phyloP scores from a whole-genome alignment of 2,113 vertebrate genomes.

The Poeciliopsis occidentalis region DNA sequence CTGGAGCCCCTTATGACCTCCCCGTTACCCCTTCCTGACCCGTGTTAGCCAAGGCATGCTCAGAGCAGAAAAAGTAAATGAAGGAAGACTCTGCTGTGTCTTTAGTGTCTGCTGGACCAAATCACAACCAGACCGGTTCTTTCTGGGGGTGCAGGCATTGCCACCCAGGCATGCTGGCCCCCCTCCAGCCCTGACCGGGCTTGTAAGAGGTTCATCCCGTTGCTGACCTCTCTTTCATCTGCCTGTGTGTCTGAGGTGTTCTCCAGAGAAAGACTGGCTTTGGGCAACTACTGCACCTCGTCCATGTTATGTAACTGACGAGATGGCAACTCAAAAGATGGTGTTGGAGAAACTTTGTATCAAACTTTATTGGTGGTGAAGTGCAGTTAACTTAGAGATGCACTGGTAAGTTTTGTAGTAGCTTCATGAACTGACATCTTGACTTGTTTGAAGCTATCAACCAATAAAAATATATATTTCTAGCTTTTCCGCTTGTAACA shows the following conservation, averaged over 20 bases:
- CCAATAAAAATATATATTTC: too few relatives aligned
- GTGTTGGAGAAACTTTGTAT: background rate
- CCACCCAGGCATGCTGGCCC: slow-evolving; percentile 73
- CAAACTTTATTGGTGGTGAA: background rate
- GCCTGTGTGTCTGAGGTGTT: slow-evolving; percentile 38
- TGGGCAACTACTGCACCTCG: background rate
- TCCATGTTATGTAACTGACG: background rate
- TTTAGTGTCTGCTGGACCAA: slow-evolving; percentile 64
- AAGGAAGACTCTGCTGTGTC: slow-evolving; percentile 61
- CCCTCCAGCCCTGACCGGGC: slow-evolving; percentile 32
- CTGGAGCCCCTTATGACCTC: slow-evolving; percentile 77
- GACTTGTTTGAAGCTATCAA: too few relatives aligned
- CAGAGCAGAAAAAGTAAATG: slow-evolving; percentile 50
- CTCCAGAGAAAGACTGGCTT: too few relatives aligned
- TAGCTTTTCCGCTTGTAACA: too few relatives aligned
- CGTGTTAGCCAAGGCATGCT: slow-evolving; percentile 65
- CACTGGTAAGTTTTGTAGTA: too few relatives aligned
- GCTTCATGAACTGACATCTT: too few relatives aligned
- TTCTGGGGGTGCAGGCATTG: slow-evolving; percentile 44
- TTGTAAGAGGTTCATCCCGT: slow-evolving; percentile 34
- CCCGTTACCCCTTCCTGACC: slow-evolving; percentile 68
- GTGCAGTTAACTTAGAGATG: background rate
- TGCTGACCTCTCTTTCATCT: slow-evolving; percentile 65
- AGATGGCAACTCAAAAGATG: background rate
- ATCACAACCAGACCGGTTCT: slow-evolving; percentile 77